phyloP scores from a whole-genome alignment of 2,888 invertebrate species.

The Drosophila borborema region DNA sequence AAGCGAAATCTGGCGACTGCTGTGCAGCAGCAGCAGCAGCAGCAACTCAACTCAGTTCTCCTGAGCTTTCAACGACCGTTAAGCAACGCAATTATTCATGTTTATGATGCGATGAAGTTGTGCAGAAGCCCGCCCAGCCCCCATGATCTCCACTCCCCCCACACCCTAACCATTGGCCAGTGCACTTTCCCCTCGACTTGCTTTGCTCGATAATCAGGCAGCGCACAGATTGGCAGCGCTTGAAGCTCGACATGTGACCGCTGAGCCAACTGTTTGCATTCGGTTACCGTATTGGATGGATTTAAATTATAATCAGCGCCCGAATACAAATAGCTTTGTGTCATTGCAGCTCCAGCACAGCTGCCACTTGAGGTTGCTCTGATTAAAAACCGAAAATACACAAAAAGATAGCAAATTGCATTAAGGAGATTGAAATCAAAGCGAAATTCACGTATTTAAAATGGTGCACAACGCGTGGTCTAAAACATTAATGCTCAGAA shows the following conservation, averaged over 20 bases:
- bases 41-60: conserved; percentile 43
- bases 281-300: conserved; percentile 14
- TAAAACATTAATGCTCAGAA: background rate
- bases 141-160: background rate
- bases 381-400: background rate
- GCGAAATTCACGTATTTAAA: background rate
- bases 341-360: conserved; percentile 7
- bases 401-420: background rate
- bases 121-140: conserved; percentile 2
- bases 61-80: conserved; percentile 69
- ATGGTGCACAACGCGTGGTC: background rate
- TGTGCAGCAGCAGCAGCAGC: conserved; percentile 2
- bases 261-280: conserved; percentile 18
- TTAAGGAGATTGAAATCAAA: background rate
- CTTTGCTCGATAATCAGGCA: conserved; percentile 36
- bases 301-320: conserved; percentile 20
- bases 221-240: conserved; percentile 27
- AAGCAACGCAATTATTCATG: conserved; percentile 80
- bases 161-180: background rate
- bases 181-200: conserved; percentile 13
- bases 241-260: conserved; percentile 14
- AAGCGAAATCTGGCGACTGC: conserved; percentile 25
- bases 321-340: conserved; percentile 20
- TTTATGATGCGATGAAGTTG: conserved; percentile 72
- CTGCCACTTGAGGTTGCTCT: conserved; percentile 14